Conservation (phyloP, 1,140 invertebrate species). For the Plectus sambesii region DNA sequence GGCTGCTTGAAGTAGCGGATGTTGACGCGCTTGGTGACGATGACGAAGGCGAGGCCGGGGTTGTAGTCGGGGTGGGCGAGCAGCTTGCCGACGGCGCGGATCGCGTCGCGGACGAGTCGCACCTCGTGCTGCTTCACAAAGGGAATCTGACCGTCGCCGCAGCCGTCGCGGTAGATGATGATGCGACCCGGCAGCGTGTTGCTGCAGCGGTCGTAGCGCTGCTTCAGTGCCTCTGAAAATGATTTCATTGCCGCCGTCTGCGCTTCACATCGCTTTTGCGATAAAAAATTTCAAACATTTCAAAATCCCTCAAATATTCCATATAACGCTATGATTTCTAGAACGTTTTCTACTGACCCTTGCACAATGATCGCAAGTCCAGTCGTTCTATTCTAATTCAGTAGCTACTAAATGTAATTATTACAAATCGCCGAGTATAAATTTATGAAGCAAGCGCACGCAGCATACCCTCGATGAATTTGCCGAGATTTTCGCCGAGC, state of each 20-base stretch:
- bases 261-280: conserved; percentile 6
- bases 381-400: too few species aligned
- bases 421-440: too few species aligned
- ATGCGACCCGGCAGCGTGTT: conserved; percentile 60
- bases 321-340: too few species aligned
- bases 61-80: conserved; percentile 49
- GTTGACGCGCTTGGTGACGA: conserved; percentile 83
- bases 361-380: too few species aligned
- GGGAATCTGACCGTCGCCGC: conserved; percentile 72
- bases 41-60: conserved; percentile 61
- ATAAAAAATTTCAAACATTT: not conserved
- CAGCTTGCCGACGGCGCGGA: conserved; percentile 47
- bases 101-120: conserved; percentile 58
- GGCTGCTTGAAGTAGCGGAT: conserved; percentile 58
- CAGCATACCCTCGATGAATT: too few species aligned
- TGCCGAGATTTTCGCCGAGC: too few species aligned
- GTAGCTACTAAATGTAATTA: too few species aligned
- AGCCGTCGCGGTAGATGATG: conserved; percentile 78
- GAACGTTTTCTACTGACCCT: too few species aligned
- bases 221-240: conserved; percentile 61
- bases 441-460: too few species aligned
- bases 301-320: too few species aligned
- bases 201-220: conserved; percentile 57
- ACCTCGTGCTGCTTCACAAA: conserved; percentile 63
- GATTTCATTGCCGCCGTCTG: conserved; percentile 58